Evolutionary conservation across 2,113 vertebrate genomes (phyloP), one percentile per base, ranked within the genome.

Genomic region (Coracopsis vasa): DNA sequence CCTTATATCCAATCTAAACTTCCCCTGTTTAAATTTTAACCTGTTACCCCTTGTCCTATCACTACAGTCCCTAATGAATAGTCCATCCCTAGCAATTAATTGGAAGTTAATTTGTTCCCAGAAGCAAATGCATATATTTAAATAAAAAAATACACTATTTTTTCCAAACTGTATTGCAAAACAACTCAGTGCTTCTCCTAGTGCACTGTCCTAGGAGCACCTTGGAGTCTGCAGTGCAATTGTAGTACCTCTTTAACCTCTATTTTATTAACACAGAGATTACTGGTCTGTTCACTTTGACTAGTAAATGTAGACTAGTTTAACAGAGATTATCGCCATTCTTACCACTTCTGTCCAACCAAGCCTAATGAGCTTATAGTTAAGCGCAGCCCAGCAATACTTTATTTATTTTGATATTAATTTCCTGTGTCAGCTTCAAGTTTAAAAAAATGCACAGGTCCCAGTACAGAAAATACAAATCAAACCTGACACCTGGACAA

Each of bases 101-200:
- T 95, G 82, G 84, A 75, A 90, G 65, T 83, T 97, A 80, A 94
- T 44, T 31, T 65, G 28, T 66, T 94, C 91, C 60, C 47, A 95
- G 54, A 91, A 67, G 73, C 39, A 87, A 87, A 70, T 51, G 74
- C 80, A 50, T 80, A 44, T 72, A 86, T 92, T 82, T 29, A 74
- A 75, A 84, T 44, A 18, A 73, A 90, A 94, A 95, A 71, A 37
- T 39, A 35, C 10, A 21, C n/a, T 13, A 6, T n/a, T 47, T 61
- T 58, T 77, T 27, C 33, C 37, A 70, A 79, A 33, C 13, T 27
- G 11, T 39, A 48, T 71, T 80, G 69, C 70, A 80, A 94, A 80
- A 41, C 51, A 69, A 9, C 48, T 80, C 37, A 24, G 37, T 64
- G 74, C 50, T 65, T 70, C 64, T 85, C n/a, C 42, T 85, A 42